These are phyloP conservation scores for Chromoteleia sp. DNA, from an alignment of 2,888 invertebrate genomes.

Conservation along the genomic window DNA sequence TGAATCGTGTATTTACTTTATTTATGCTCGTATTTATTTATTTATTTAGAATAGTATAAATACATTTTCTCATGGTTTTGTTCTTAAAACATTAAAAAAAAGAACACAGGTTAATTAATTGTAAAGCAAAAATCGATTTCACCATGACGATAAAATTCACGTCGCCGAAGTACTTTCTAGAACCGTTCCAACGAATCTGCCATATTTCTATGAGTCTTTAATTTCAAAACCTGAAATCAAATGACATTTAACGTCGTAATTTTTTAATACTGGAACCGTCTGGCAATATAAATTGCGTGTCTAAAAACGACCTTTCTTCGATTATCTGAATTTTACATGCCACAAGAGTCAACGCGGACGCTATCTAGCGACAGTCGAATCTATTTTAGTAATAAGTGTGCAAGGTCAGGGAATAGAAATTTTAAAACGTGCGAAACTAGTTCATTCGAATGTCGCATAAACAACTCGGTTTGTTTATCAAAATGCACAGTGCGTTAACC, in stretches of 20 bases:
- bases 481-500: constrained; percentile 30
- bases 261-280: too few species aligned
- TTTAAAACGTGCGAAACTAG: background rate
- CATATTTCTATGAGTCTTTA: too few species aligned
- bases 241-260: too few species aligned
- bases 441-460: background rate
- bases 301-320: too few species aligned
- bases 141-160: background rate
- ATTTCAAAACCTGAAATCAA: too few species aligned
- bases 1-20: background rate
- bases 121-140: background rate
- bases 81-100: background rate
- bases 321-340: too few species aligned
- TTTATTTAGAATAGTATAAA: background rate
- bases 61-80: background rate
- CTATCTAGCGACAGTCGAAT: background rate
- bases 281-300: too few species aligned
- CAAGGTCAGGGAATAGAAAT: constrained; percentile 24
- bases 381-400: background rate
- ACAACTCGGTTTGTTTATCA: constrained; percentile 21
- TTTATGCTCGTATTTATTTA: background rate
- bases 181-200: too few species aligned
- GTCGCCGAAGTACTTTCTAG: background rate
- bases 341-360: too few species aligned
- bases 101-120: too few species aligned